Evolutionary conservation across 2,888 invertebrate genomes (phyloP), one percentile per base, ranked within the genome.

Genomic region (Anthrax anthrax): DNA sequence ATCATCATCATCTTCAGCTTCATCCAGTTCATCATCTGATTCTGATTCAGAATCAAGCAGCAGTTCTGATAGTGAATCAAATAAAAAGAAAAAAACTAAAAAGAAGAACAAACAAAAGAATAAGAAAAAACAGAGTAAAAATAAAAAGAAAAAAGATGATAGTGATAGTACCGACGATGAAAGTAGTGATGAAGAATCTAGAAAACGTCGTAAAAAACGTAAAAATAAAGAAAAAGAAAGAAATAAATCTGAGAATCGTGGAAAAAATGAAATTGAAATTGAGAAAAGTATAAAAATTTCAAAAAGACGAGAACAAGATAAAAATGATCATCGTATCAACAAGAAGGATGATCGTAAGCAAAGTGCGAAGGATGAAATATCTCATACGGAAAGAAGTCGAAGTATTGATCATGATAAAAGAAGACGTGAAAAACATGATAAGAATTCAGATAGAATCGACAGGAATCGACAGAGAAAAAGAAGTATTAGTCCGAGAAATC

Each of bases 41-140:
- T 51, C 51, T 1, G 48, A 47, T n/a, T 55, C 53, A 39, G 54
- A 53, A 1, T 56, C 55, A 27, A 56, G 57, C 3, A 53, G 51
- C n/a, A 52, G 51, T 32, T 53, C 54, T 5, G 58, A 58, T 47
- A 43, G 43, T 17, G 40, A 37, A 18, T 57, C 57, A 13, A 47
- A 49, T 37, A 18, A 52, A 34, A 50, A 53, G 37, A 51, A 53
- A 47, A 37, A 54, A 54, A 37, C 34, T 39, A 46, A 56, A 47
- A 42, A 47, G 52, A 29, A 53, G 51, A 9, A 55, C 52, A 37
- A 41, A 13, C 27, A 19, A 9, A 13, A 18, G 2, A 42, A 19
- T 18, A 46, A 41, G 29, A 36, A 41, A 37, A 37, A 29, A 13
- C 37, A 37, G 6, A 37, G 42, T 10, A 19, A 29, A 14, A 23